A percentile compares a stretch with the other conserved stretches of the same genome.
Conservation (phyloP, 2,888 invertebrate species). For the Alentia gelatinosa region DNA sequence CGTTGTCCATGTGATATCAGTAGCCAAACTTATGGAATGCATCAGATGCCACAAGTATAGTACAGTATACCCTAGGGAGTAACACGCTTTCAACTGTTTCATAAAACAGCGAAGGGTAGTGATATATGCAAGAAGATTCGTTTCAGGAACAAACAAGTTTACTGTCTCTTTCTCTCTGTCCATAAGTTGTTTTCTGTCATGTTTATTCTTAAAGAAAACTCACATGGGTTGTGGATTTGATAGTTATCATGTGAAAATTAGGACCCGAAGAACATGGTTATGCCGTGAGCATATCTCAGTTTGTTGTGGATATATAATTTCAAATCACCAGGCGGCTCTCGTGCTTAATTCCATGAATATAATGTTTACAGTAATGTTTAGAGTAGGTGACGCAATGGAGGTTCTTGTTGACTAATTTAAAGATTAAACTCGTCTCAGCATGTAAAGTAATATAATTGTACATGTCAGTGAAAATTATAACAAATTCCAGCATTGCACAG, state of each 20-base stretch:
- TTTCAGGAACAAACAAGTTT: background rate
- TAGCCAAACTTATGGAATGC: background rate
- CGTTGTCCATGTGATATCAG: conserved; percentile 36
- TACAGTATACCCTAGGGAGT: background rate
- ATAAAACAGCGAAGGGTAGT: background rate
- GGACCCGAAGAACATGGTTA: background rate
- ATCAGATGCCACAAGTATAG: background rate
- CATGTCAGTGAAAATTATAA: no score
- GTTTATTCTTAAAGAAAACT: no score
- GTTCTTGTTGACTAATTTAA: background rate
- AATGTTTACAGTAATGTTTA: background rate
- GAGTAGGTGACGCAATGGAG: no score
- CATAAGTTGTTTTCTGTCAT: no score
- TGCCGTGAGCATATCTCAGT: background rate
- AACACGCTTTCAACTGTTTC: background rate
- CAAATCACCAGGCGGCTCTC: background rate
- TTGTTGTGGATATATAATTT: background rate
- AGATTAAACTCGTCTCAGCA: no score
- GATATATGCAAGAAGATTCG: background rate
- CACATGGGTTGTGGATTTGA: no score
- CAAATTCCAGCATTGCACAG: no score
- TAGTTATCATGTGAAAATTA: no score
- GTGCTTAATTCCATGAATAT: background rate
- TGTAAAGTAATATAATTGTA: no score
- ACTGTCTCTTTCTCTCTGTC: background rate